Evolutionary conservation across 2,888 invertebrate species (phyloP).

Genomic region (Patella ulyssiponensis): DNA sequence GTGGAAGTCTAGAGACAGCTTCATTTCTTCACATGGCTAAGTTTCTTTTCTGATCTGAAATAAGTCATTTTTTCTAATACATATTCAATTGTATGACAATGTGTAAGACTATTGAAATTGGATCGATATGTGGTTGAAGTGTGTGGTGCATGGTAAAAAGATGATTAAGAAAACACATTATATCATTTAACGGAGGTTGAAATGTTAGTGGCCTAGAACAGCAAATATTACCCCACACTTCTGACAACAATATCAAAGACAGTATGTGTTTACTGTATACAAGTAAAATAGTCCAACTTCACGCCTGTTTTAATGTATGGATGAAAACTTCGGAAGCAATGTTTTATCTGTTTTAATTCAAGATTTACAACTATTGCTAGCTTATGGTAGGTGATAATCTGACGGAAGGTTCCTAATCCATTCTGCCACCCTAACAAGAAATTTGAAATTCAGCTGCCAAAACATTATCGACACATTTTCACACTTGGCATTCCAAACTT

Average conservation of each 20-base stretch:
- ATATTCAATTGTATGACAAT: too few relatives aligned
- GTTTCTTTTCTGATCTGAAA: too few relatives aligned
- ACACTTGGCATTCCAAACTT: too few relatives aligned
- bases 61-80: too few relatives aligned
- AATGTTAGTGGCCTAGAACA: conserved; percentile 4
- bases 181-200: conserved; percentile 3
- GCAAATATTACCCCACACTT: conserved; percentile 27
- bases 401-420: conserved; percentile 14
- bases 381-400: conserved; percentile 16
- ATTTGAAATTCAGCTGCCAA: conserved; percentile 13
- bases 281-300: conserved; percentile 12
- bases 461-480: neutral
- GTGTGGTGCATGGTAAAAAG: too few relatives aligned
- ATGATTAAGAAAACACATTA: neutral
- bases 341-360: conserved; percentile 19
- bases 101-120: too few relatives aligned
- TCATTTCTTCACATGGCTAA: too few relatives aligned
- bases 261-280: conserved; percentile 14
- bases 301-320: conserved; percentile 12
- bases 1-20: too few relatives aligned
- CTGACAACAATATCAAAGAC: conserved; percentile 27
- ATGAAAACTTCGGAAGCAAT: conserved; percentile 6
- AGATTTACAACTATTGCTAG: conserved; percentile 16
- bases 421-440: conserved; percentile 15
- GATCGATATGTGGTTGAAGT: too few relatives aligned